Evolutionary conservation across 2,888 invertebrate species (phyloP).

Genomic region (Tethea ocularis): DNA sequence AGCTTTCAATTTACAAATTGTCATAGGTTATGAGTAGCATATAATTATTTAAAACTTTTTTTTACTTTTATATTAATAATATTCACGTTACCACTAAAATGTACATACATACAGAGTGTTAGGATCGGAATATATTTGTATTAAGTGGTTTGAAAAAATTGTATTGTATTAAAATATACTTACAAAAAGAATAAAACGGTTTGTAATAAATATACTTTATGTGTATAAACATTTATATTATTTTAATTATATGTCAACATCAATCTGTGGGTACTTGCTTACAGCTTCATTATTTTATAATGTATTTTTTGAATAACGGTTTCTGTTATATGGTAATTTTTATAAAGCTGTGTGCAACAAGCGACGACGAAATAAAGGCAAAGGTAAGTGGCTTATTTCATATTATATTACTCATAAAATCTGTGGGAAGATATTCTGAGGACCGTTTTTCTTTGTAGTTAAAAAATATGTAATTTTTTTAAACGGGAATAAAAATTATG

Average conservation of each 20-base stretch:
- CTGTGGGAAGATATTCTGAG: conserved; percentile 8
- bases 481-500: too few species aligned
- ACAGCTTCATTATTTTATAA: conserved; percentile 42
- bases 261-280: neutral
- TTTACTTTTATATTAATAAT: conserved; percentile 56
- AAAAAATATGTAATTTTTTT: too few species aligned
- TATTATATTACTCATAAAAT: neutral
- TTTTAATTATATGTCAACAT: conserved; percentile 22
- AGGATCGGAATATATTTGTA: conserved; percentile 60
- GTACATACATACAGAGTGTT: conserved; percentile 50
- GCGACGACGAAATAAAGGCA: neutral
- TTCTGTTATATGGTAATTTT: conserved; percentile 18
- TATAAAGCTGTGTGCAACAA: neutral
- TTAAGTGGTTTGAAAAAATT: conserved; percentile 36
- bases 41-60: conserved; percentile 66
- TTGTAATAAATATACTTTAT: conserved; percentile 74
- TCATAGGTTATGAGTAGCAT: conserved; percentile 62
- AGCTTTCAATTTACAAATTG: conserved; percentile 76
- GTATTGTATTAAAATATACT: conserved; percentile 52
- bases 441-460: too few species aligned
- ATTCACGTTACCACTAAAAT: conserved; percentile 73
- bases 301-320: conserved; percentile 16
- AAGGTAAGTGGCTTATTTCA: conserved; percentile 2
- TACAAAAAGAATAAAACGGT: conserved; percentile 46
- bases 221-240: conserved; percentile 39